Conservation (phyloP, 2,113 vertebrate species). For the Scolopax mira region DNA sequence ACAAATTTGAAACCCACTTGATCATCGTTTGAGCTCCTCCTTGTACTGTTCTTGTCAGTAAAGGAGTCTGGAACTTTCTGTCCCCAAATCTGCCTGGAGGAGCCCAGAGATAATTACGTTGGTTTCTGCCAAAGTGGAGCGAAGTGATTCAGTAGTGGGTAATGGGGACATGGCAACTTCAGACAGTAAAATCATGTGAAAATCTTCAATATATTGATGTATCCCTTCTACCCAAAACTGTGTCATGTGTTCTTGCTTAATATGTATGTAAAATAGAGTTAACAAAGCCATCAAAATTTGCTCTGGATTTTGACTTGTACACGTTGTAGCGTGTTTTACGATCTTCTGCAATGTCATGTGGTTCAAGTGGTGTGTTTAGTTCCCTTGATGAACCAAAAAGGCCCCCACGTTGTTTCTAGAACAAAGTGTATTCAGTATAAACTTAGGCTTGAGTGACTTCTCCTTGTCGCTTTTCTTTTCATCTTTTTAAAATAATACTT, state of each 20-base stretch:
- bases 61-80: background rate
- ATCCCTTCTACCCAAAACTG: background rate
- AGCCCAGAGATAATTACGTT: background rate
- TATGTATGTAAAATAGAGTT: background rate
- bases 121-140: background rate
- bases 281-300: background rate
- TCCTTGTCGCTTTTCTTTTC: background rate
- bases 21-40: background rate
- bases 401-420: background rate
- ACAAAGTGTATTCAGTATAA: background rate
- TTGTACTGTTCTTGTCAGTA: background rate
- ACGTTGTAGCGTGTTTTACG: rapidly evolving
- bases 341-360: rapidly evolving
- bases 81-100: background rate
- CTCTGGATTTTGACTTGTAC: background rate
- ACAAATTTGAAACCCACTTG: background rate
- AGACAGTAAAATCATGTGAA: background rate
- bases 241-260: background rate
- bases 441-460: background rate
- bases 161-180: background rate
- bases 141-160: background rate
- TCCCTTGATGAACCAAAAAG: background rate
- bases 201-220: background rate
- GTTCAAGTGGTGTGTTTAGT: background rate
- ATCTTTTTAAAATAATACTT: background rate